Conservation (phyloP, 2,888 invertebrate species). For the Diaprepes abbreviatus region DNA sequence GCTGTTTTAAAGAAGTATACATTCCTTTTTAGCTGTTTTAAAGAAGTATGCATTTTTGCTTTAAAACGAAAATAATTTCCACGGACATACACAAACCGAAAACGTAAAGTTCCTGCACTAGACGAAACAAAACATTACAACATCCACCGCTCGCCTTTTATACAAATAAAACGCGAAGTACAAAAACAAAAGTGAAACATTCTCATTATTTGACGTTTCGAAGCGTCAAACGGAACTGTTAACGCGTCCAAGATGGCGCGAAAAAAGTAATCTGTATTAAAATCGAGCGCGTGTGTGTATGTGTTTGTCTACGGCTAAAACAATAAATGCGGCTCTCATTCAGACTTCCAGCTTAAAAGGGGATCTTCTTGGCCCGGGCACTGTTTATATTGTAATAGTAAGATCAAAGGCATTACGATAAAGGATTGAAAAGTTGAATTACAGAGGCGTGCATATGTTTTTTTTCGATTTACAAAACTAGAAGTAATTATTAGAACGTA, state of each 20-base stretch:
- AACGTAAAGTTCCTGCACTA: background rate
- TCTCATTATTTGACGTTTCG: conserved; percentile 42
- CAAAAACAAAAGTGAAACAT: conserved; percentile 30
- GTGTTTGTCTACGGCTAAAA: conserved; percentile 43
- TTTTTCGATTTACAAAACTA: too few relatives aligned
- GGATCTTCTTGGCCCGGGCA: conserved; percentile 51
- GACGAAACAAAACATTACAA: conserved; percentile 2
- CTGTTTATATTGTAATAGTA: conserved; percentile 53
- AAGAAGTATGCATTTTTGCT: background rate
- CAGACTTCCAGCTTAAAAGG: conserved; percentile 31
- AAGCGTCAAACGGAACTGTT: conserved; percentile 42
- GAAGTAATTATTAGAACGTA: too few relatives aligned
- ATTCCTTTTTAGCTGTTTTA: too few relatives aligned
- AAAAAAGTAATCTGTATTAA: conserved; percentile 49
- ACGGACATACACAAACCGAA: background rate
- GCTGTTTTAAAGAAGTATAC: too few relatives aligned
- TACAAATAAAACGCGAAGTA: conserved; percentile 21
- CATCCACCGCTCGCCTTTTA: conserved; percentile 8
- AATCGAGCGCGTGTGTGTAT: conserved; percentile 34
- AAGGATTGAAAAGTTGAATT: conserved; percentile 48
- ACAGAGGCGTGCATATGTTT: background rate
- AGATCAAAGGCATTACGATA: conserved; percentile 53
- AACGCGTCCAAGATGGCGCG: conserved; percentile 37
- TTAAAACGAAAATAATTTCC: background rate
- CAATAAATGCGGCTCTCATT: conserved; percentile 46